A percentile compares a stretch with the other conserved stretches of the same genome.
Conservation (phyloP, 2,797 vertebrate genomes). For the Centroberyx gerrardi region DNA sequence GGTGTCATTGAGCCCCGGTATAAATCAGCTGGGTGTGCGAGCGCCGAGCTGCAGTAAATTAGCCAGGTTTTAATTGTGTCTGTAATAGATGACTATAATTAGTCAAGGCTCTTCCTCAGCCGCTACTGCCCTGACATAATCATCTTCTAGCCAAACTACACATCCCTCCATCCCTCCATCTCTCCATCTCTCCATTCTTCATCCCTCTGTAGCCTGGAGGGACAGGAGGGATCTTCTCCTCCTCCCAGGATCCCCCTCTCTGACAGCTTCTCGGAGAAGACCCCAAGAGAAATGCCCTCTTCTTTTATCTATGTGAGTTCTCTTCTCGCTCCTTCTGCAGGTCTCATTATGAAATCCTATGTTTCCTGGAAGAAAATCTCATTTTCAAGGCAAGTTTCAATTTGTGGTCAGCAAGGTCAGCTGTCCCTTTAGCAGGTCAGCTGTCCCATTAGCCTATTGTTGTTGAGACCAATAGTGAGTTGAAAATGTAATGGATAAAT, state of each 20-base stretch:
- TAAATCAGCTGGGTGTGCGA: slow-evolving; percentile 84
- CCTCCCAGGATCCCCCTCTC: slow-evolving; percentile 56
- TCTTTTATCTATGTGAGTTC: slow-evolving; percentile 25
- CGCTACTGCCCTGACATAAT: slow-evolving; percentile 79
- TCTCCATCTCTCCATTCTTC: slow-evolving; percentile 66
- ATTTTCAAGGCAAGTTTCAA: no score
- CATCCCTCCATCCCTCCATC: slow-evolving; percentile 63
- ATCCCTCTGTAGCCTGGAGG: slow-evolving; percentile 65
- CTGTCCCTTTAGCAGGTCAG: no score
- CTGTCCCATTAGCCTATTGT: no score
- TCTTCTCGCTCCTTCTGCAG: slow-evolving; percentile 1
- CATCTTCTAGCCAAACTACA: slow-evolving; percentile 78
- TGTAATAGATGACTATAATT: slow-evolving; percentile 85
- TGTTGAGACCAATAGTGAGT: no score
- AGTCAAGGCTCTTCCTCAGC: slow-evolving; percentile 84
- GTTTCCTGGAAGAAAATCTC: no score
- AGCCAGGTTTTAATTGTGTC: slow-evolving; percentile 86
- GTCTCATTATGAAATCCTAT: neutral
- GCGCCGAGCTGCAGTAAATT: slow-evolving; percentile 81
- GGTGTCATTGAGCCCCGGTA: slow-evolving; percentile 83
- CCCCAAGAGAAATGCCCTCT: slow-evolving; percentile 43
- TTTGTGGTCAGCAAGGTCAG: neutral
- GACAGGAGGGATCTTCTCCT: slow-evolving; percentile 72
- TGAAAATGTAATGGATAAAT: no score
- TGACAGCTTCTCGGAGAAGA: slow-evolving; percentile 53